Percentiles rank a stretch among this genome's conserved stretches.
Conservation (phyloP, 2,113 vertebrate species). For the Strigops habroptila region DNA sequence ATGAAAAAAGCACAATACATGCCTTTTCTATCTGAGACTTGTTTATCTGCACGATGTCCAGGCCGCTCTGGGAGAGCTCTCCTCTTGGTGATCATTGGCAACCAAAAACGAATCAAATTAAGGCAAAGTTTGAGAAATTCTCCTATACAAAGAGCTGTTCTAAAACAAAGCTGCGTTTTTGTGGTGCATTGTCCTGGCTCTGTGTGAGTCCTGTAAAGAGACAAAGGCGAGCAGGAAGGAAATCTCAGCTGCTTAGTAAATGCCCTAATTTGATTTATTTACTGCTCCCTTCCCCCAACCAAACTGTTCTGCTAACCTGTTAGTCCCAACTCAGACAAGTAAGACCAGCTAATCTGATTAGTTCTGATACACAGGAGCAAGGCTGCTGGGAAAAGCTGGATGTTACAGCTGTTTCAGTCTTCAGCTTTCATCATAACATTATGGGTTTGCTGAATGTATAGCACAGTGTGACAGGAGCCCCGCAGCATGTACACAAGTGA, state of each 20-base stretch:
- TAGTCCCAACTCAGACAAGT: constrained; percentile 63
- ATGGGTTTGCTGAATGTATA: background rate
- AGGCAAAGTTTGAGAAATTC: constrained; percentile 24
- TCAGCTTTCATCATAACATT: background rate
- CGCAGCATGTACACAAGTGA: constrained; percentile 1
- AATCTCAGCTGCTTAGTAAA: constrained; percentile 45
- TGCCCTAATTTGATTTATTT: constrained; percentile 56
- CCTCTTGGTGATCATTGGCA: background rate
- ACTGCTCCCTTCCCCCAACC: constrained; percentile 42
- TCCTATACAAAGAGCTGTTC: constrained; percentile 22
- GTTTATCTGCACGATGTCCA: background rate
- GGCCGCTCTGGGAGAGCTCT: background rate
- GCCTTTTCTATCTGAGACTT: constrained; percentile 4
- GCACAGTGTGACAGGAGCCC: background rate
- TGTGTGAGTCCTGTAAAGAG: constrained; percentile 32
- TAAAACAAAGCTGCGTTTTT: constrained; percentile 50
- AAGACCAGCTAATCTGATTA: constrained; percentile 60
- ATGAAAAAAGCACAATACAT: constrained; percentile 23
- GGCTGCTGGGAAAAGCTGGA: constrained; percentile 41
- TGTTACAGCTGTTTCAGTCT: constrained; percentile 18
- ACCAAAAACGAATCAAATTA: constrained; percentile 17
- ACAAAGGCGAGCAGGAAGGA: constrained; percentile 43
- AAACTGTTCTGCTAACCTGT: constrained; percentile 52
- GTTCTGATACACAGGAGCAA: constrained; percentile 51
- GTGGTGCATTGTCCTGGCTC: constrained; percentile 44